Evolutionary conservation across 2,113 vertebrate species (phyloP).

Genomic region (Cryptotis parvus): DNA sequence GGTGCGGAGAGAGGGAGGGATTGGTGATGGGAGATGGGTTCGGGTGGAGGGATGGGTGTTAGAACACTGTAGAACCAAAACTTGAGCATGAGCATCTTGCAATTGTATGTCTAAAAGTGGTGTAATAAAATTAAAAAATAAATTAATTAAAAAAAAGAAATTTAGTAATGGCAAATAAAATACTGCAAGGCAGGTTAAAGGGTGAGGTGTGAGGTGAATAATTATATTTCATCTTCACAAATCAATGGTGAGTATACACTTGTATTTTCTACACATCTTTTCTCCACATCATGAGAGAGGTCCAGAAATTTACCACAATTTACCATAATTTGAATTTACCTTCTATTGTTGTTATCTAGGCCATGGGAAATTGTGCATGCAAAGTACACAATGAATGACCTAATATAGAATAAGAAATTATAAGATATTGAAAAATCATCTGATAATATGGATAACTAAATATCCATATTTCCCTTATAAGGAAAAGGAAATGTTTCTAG

Average conservation of each 20-base stretch:
- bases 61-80: too few species aligned
- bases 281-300: background rate
- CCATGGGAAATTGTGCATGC: background rate
- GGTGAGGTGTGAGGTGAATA: background rate
- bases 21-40: too few species aligned
- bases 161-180: too few species aligned
- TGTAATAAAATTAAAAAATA: too few species aligned
- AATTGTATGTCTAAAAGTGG: too few species aligned
- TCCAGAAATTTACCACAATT: background rate
- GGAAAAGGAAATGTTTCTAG: slow-evolving; percentile 40
- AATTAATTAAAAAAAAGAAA: too few species aligned
- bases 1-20: too few species aligned
- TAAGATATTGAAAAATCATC: slow-evolving; percentile 36
- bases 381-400: background rate
- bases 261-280: background rate
- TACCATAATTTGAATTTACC: slow-evolving; percentile 30
- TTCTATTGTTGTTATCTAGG: slow-evolving; percentile 5
- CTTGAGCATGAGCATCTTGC: too few species aligned
- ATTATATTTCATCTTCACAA: background rate
- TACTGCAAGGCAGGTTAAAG: background rate
- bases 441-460: background rate
- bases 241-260: background rate
- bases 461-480: slow-evolving; percentile 28
- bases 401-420: background rate
- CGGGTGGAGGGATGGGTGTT: too few species aligned